Evolutionary conservation across 2,113 vertebrate genomes (phyloP), one percentile per base, ranked within the genome.

Genomic region (Leucopsar rothschildi): DNA sequence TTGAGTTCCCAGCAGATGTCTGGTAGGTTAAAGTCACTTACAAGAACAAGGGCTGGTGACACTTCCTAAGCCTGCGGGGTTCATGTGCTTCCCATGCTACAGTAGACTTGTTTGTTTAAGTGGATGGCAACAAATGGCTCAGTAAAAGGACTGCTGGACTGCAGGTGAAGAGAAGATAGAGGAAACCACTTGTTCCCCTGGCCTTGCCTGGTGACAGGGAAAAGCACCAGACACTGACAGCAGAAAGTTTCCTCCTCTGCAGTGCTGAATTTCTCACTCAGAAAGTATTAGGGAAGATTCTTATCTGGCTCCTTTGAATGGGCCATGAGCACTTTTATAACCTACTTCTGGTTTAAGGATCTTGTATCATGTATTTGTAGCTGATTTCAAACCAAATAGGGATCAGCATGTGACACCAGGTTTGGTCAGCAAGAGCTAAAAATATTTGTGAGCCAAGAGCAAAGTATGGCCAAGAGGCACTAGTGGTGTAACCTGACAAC

Each of bases 401-500:
- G 75, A 92, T 75, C 61, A 69, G 72, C 64, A 86, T 73, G 71
- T 69, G 92, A 86, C 65, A 88, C 28, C 35, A 29, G 55, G 49
- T 82, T 76, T 86, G 81, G 88, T 88, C 95, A 96, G 76, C 79
- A 90, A 76, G 81, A 93, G 56, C 94, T 94, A 95, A 96, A 92
- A 95, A 96, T 96, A 97, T 83, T 24, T 3, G 2, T 78, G 82
- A 95, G 82, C 76, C 88, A 90, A 52, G 59, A 91, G 79, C 49
- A 73, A 81, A 61, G 50, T 2, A 16, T 23, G 79, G 69, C 57
- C 1, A 3, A 71, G 61, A 80, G 57, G 64, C 73, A 87, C 31
- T 6, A 1, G 40, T 11, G 57, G 65, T 68, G 95, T 69, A 95
- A 95, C 60, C 59, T 64, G 81, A 93, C 65, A 90, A 84, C 7